These are phyloP conservation scores for Eulithis testata DNA, from an alignment of 2,888 invertebrate species.

Conservation along the genomic window DNA sequence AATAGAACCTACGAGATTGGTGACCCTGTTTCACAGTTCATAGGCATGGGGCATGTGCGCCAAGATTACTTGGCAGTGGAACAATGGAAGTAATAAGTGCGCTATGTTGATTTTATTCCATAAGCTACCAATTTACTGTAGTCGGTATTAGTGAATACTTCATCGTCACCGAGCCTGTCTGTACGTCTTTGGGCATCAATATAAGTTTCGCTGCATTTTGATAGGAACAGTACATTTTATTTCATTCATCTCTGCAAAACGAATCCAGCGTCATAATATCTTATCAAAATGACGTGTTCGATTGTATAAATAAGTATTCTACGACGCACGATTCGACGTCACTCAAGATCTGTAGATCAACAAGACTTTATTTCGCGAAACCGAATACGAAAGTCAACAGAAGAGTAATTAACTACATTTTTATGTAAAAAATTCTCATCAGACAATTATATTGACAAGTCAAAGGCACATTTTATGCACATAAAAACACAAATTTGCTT, in stretches of 20 bases:
- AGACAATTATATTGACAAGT: conserved; percentile 2
- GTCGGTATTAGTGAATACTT: too few species aligned
- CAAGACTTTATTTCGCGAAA: background rate
- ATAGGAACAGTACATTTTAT: too few species aligned
- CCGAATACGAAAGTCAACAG: background rate
- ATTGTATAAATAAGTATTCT: conserved; percentile 11
- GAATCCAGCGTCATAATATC: background rate
- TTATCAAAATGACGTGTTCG: conserved; percentile 6
- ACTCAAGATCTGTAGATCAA: background rate
- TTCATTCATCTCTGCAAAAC: background rate
- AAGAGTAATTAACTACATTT: background rate
- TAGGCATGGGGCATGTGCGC: conserved; percentile 18
- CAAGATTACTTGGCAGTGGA: conserved; percentile 33
- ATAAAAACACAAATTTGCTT: conserved; percentile 2
- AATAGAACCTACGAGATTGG: conserved; percentile 3
- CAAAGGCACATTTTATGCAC: conserved; percentile 12
- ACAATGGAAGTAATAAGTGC: conserved; percentile 12
- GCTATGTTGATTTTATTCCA: conserved; percentile 14
- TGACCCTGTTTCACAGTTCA: conserved; percentile 14
- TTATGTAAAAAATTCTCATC: background rate
- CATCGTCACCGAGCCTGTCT: background rate
- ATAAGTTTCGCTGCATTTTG: too few species aligned
- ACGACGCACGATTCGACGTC: conserved; percentile 5
- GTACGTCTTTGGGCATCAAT: too few species aligned
- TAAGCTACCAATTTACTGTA: background rate